Evolutionary conservation across 1,140 invertebrate genomes (phyloP).

Genomic region (Megalopta genalis): DNA sequence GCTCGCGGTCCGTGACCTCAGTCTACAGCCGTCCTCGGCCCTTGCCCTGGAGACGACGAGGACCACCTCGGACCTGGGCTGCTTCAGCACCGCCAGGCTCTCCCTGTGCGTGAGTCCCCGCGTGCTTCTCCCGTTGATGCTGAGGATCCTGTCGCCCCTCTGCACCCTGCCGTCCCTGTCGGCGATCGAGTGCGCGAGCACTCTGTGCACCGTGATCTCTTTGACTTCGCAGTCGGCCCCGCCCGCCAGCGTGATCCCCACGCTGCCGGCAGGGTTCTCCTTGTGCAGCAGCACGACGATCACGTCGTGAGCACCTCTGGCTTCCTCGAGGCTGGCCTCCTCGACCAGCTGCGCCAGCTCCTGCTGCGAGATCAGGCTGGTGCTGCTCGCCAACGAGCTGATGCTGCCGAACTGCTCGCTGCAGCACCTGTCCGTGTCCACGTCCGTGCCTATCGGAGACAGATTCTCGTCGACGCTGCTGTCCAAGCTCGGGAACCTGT

Average conservation of each 20-base stretch:
- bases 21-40: slow-evolving; percentile 65
- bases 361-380: slow-evolving; percentile 84
- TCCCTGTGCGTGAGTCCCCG: slow-evolving; percentile 90
- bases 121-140: slow-evolving; percentile 92
- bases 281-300: slow-evolving; percentile 83
- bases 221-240: slow-evolving; percentile 94
- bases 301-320: slow-evolving; percentile 79
- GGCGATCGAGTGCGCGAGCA: slow-evolving; percentile 90
- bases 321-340: slow-evolving; percentile 83
- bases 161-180: slow-evolving; percentile 92
- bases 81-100: slow-evolving; percentile 91
- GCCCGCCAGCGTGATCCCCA: slow-evolving; percentile 92
- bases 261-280: slow-evolving; percentile 85
- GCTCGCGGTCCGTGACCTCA: slow-evolving; percentile 67
- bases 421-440: slow-evolving; percentile 63
- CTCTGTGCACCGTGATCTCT: slow-evolving; percentile 94
- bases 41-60: slow-evolving; percentile 83
- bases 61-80: slow-evolving; percentile 85
- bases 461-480: slow-evolving; percentile 70
- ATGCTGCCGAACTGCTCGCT: slow-evolving; percentile 83
- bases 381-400: slow-evolving; percentile 83
- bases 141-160: slow-evolving; percentile 92
- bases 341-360: slow-evolving; percentile 84
- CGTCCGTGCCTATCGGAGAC: slow-evolving; percentile 45
- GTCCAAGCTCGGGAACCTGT: slow-evolving; percentile 72